Conservation (phyloP, 2,113 vertebrate genomes). For the Tyrannus savana region DNA sequence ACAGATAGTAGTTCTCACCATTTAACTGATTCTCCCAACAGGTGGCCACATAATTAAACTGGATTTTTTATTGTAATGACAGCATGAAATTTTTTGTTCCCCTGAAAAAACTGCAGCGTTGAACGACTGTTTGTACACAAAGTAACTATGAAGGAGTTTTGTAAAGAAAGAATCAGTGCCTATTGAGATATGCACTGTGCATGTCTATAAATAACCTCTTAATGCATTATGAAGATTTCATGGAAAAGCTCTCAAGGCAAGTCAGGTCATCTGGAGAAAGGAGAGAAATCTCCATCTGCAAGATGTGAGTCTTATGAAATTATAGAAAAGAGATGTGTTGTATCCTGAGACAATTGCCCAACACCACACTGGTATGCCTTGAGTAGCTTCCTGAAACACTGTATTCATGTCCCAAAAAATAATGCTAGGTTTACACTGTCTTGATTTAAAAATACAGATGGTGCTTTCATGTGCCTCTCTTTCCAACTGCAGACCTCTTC, state of each 20-base stretch:
- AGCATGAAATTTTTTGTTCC: background rate
- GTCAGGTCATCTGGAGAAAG: background rate
- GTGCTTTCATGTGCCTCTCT: background rate
- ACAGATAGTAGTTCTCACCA: background rate
- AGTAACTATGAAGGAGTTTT: background rate
- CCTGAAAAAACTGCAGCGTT: background rate
- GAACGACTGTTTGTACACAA: background rate
- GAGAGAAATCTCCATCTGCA: background rate
- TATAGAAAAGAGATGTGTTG: background rate
- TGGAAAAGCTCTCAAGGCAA: background rate
- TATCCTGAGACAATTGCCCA: background rate
- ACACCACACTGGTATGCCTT: background rate
- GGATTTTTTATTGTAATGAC: slow-evolving; percentile 11
- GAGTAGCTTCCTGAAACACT: background rate
- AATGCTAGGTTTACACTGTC: background rate
- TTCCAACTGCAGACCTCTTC: background rate
- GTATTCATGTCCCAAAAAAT: background rate
- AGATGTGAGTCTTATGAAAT: background rate
- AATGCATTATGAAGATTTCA: background rate
- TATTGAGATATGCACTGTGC: background rate
- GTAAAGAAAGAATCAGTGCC: background rate
- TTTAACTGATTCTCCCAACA: background rate
- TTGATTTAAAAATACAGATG: background rate
- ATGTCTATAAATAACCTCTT: background rate
- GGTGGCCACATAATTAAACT: background rate